Percentiles rank a stretch among this genome's conserved stretches.
phyloP scores from a whole-genome alignment of 1,140 invertebrate genomes.

The Contarinia nasturtii region DNA sequence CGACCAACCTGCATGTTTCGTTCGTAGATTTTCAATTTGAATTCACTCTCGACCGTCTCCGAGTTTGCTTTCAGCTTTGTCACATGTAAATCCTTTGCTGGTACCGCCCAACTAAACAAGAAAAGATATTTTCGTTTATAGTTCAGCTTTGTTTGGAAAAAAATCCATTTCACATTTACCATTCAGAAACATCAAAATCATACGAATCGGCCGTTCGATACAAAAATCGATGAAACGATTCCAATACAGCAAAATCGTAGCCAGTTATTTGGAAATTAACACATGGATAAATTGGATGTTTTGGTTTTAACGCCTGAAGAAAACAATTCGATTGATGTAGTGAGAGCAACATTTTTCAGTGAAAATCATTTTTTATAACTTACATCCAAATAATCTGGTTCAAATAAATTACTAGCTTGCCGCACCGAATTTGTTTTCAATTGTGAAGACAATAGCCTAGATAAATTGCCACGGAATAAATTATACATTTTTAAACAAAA shows the following conservation, averaged over 20 bases:
- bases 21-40: slow-evolving; percentile 54
- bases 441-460: not conserved
- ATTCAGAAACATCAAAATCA: slow-evolving; percentile 54
- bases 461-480: not conserved
- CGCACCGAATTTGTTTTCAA: not conserved
- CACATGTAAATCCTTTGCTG: slow-evolving; percentile 43
- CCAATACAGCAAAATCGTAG: slow-evolving; percentile 62
- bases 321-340: no score
- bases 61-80: slow-evolving; percentile 47
- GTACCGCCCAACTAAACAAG: slow-evolving; percentile 45
- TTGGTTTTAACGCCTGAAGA: slow-evolving; percentile 39
- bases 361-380: no score
- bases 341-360: no score
- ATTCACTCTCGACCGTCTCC: slow-evolving; percentile 43
- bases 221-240: slow-evolving; percentile 58
- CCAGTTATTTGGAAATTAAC: slow-evolving; percentile 64
- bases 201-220: slow-evolving; percentile 50
- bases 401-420: slow-evolving; percentile 25
- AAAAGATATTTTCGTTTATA: slow-evolving; percentile 1
- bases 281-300: slow-evolving; percentile 47
- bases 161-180: slow-evolving; percentile 25
- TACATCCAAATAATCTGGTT: slow-evolving; percentile 35
- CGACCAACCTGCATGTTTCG: slow-evolving; percentile 46
- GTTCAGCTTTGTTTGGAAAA: not conserved
- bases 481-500: not conserved